Percentiles rank a stretch among this genome's conserved stretches.
phyloP scores from a whole-genome alignment of 2,113 vertebrate genomes.

The Ictalurus furcatus region DNA sequence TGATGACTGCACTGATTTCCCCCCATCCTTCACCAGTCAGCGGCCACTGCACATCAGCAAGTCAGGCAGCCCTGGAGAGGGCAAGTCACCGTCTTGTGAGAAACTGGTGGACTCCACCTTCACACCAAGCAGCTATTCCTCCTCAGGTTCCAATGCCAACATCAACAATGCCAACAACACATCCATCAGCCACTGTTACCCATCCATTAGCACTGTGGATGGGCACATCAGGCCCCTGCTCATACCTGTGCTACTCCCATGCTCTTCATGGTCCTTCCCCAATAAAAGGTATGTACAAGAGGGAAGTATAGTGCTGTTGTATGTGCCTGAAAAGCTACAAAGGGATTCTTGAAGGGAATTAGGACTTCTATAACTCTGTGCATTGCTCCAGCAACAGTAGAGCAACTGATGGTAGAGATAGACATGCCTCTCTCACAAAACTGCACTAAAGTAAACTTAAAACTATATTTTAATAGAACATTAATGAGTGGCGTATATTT shows the following conservation, averaged over 20 bases:
- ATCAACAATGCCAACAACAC: conserved; percentile 99
- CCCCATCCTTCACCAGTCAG: conserved; percentile 95
- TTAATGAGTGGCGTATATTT: too few relatives aligned
- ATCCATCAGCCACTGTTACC: conserved; percentile 79
- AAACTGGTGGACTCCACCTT: conserved; percentile 97
- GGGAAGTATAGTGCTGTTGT: neutral
- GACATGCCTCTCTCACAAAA: too few relatives aligned
- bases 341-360: neutral
- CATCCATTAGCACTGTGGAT: conserved; percentile 87
- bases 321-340: neutral
- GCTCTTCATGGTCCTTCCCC: conserved; percentile 86
- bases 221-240: conserved; percentile 79
- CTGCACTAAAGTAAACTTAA: too few relatives aligned
- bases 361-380: neutral
- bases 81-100: conserved; percentile 90
- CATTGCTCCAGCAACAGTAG: neutral
- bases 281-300: conserved; percentile 80
- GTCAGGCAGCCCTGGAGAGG: conserved; percentile 85
- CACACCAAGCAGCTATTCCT: conserved; percentile 97
- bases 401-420: too few relatives aligned
- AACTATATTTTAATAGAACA: too few relatives aligned
- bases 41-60: conserved; percentile 95
- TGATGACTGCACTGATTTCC: conserved; percentile 85
- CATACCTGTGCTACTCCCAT: conserved; percentile 80
- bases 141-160: conserved; percentile 96